These are phyloP conservation scores for Epirrita christyi DNA, from an alignment of 2,888 invertebrate species.

Conservation along the genomic window DNA sequence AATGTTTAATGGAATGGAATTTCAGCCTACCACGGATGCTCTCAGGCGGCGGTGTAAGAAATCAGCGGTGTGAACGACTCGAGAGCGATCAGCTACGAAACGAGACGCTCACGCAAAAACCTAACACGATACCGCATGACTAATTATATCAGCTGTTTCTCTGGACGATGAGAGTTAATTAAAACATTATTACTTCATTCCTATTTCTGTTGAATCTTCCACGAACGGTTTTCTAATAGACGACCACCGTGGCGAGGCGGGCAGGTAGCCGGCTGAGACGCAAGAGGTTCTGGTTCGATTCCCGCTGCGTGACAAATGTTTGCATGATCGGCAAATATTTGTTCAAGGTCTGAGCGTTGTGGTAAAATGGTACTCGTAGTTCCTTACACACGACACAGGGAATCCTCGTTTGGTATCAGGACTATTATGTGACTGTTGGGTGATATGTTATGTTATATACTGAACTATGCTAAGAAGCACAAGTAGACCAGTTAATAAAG, in stretches of 20 bases:
- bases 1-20: conserved; percentile 58
- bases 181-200: conserved; percentile 55
- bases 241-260: no score
- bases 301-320: no score
- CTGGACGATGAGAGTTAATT: conserved; percentile 63
- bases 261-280: no score
- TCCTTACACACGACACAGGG: no score
- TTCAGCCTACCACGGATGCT: conserved; percentile 68
- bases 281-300: no score
- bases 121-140: conserved; percentile 58
- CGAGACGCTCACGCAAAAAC: conserved; percentile 57
- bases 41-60: conserved; percentile 64
- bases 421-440: no score
- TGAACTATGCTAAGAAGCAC: conserved; percentile 19
- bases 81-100: conserved; percentile 59
- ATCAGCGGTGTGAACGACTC: conserved; percentile 64
- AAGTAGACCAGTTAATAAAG: conserved; percentile 13
- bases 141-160: conserved; percentile 73
- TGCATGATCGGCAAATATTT: no score
- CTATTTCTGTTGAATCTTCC: conserved; percentile 22
- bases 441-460: no score
- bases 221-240: conserved; percentile 31
- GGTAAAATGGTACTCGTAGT: no score
- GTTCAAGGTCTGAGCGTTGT: no score
- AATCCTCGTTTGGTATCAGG: no score